These are phyloP conservation scores for Protomyctophum bolini DNA, from an alignment of 2,113 vertebrate species.

Conservation along the genomic window DNA sequence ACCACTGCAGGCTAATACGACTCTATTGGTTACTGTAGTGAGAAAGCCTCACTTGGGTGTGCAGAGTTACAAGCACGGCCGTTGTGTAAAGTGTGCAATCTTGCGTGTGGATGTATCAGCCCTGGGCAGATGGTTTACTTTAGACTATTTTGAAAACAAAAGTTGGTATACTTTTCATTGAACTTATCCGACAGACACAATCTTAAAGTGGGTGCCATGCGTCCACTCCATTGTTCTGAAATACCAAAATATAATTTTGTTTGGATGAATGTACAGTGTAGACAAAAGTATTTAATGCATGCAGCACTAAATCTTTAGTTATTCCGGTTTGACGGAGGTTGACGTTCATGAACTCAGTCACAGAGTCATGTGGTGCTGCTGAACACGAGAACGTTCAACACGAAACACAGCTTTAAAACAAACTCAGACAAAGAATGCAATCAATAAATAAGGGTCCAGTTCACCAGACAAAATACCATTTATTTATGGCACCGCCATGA, in stretches of 20 bases:
- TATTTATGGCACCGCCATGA: constrained; percentile 53
- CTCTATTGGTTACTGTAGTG: constrained; percentile 31
- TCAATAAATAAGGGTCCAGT: constrained; percentile 42
- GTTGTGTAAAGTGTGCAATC: constrained; percentile 6
- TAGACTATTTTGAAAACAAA: too few relatives aligned
- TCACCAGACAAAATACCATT: constrained; percentile 48
- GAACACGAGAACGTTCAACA: constrained; percentile 2
- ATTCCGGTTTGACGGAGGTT: neutral
- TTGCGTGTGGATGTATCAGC: neutral
- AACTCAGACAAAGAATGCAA: constrained; percentile 44
- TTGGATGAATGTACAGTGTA: too few relatives aligned
- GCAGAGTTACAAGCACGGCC: neutral
- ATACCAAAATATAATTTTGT: too few relatives aligned
- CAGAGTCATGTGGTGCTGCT: neutral
- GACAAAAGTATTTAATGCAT: too few relatives aligned
- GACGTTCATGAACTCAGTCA: constrained; percentile 1
- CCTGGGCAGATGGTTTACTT: too few relatives aligned
- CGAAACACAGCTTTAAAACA: constrained; percentile 46
- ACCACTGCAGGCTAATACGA: constrained; percentile 38
- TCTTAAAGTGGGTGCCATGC: too few relatives aligned
- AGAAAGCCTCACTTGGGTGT: constrained; percentile 16
- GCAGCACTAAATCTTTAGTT: too few relatives aligned
- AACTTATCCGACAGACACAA: too few relatives aligned
- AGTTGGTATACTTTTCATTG: too few relatives aligned
- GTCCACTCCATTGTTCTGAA: too few relatives aligned